These are phyloP conservation scores for Phengaris alcon DNA, from an alignment of 2,888 invertebrate genomes.

Conservation along the genomic window DNA sequence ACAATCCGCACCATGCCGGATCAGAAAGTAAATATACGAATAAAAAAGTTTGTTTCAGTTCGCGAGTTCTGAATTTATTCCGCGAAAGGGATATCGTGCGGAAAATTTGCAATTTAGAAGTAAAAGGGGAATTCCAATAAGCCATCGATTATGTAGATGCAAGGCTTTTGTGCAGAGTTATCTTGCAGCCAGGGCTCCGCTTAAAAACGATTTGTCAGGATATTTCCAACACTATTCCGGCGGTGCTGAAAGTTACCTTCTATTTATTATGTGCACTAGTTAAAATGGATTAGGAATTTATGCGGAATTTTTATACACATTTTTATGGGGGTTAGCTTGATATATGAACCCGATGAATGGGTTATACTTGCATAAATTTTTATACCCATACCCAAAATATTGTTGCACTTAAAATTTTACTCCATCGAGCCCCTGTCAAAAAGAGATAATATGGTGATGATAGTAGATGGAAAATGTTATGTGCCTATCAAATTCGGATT, in stretches of 20 bases:
- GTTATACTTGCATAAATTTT: not conserved
- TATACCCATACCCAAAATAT: not conserved
- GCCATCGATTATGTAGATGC: slow-evolving; percentile 78
- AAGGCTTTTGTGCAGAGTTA: slow-evolving; percentile 72
- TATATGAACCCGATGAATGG: slow-evolving; percentile 6
- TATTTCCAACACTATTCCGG: slow-evolving; percentile 55
- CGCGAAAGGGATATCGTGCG: slow-evolving; percentile 71
- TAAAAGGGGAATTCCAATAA: slow-evolving; percentile 77
- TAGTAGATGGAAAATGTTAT: no score
- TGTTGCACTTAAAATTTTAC: no score
- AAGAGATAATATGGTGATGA: no score
- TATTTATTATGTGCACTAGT: slow-evolving; percentile 40
- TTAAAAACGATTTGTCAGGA: slow-evolving; percentile 68
- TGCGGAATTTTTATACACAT: not conserved
- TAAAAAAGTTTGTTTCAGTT: slow-evolving; percentile 63
- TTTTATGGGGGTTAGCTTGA: slow-evolving; percentile 12
- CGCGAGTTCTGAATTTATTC: slow-evolving; percentile 74
- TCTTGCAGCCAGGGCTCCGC: slow-evolving; percentile 65
- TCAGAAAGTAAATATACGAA: slow-evolving; percentile 42
- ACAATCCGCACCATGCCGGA: not conserved
- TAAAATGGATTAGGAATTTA: slow-evolving; percentile 14
- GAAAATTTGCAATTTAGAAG: slow-evolving; percentile 79
- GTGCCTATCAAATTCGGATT: not conserved
- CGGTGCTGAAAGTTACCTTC: slow-evolving; percentile 46
- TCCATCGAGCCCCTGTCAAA: no score